Evolutionary conservation across 2,797 vertebrate species (phyloP), one percentile per base, ranked within the genome.

Genomic region (Poeciliopsis infans): DNA sequence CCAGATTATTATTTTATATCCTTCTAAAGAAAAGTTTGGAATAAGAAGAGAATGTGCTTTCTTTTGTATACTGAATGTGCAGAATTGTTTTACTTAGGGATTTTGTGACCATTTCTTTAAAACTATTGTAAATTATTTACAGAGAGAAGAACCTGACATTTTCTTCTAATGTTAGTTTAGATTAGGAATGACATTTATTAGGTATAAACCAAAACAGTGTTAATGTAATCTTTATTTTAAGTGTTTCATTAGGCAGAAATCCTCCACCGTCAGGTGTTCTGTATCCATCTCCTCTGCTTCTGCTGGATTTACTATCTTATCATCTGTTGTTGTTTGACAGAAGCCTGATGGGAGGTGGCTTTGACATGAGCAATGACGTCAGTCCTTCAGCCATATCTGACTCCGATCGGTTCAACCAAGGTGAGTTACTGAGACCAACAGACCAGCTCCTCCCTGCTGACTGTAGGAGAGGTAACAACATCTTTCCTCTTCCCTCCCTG

Each of bases 271-370:
- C 41, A 70, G 20, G 11, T 43, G 25, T 25, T 15, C 66, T n/a
- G 20, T 12, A 15, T 25, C 41, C 15, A 16, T 20, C 49, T 73
- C 20, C 2, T 53, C 33, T 4, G 1, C 25, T 57, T n/a, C 36
- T 74, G 73, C 23, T n/a, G 36, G 31, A 43, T 74, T 59, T 33
- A 75, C 28, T 20, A 8, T 43, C 51, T 12, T n/a, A 55, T 55
- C 57, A 36, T 53, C 75, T 68, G 7, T 81, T 43, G 12, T 70
- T 89, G 72, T 88, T 72, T 83, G 23, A 55, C 85, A 96, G 96
- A 90, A 98, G 97, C 87, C 93, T 96, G 28, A 92, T 97, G 92
- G 95, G 96, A 20, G 95, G 95, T 0, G 89, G 94, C 25, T 95
- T 97, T 87, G 96, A 97, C 81, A 61, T 90, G 83, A 92, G 92